phyloP scores from a whole-genome alignment of 2,113 vertebrate species.

The Vulpes ferrilata region DNA sequence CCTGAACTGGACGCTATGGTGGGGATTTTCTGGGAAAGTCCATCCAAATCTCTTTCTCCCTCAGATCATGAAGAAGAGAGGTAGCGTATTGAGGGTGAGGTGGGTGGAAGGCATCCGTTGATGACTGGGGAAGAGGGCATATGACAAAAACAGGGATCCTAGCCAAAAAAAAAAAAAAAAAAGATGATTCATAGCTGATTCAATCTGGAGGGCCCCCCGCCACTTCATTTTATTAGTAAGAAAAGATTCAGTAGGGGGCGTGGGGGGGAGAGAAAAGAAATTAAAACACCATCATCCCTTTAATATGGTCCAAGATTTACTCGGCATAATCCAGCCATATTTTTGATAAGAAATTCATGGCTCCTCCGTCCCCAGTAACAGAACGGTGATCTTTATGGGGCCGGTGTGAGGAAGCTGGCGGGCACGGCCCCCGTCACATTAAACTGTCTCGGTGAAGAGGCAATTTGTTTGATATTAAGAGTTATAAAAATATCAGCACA shows the following conservation, averaged over 20 bases:
- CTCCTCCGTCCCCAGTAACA: conserved; percentile 79
- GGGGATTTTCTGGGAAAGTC: neutral
- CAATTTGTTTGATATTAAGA: conserved; percentile 85
- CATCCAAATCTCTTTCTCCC: neutral
- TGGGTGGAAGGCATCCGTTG: neutral
- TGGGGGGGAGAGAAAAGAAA: conserved; percentile 64
- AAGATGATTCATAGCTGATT: neutral
- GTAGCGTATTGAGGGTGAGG: neutral
- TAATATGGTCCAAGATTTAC: conserved; percentile 77
- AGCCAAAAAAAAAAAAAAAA: neutral
- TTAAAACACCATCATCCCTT: conserved; percentile 78
- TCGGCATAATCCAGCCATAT: conserved; percentile 76
- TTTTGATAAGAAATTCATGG: conserved; percentile 82
- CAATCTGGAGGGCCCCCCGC: neutral
- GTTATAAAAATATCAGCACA: conserved; percentile 84
- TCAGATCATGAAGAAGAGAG: neutral
- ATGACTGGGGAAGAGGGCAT: neutral
- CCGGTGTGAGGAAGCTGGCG: conserved; percentile 69
- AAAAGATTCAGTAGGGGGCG: neutral
- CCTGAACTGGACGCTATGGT: neutral
- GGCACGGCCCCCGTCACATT: conserved; percentile 78
- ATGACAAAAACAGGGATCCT: neutral
- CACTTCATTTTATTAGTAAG: conserved; percentile 72
- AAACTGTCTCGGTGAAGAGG: conserved; percentile 84
- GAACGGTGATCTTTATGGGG: conserved; percentile 83